Base-by-base conservation (phyloP, 1,140 invertebrate species). In the Zaprionus camerounensis region DNA sequence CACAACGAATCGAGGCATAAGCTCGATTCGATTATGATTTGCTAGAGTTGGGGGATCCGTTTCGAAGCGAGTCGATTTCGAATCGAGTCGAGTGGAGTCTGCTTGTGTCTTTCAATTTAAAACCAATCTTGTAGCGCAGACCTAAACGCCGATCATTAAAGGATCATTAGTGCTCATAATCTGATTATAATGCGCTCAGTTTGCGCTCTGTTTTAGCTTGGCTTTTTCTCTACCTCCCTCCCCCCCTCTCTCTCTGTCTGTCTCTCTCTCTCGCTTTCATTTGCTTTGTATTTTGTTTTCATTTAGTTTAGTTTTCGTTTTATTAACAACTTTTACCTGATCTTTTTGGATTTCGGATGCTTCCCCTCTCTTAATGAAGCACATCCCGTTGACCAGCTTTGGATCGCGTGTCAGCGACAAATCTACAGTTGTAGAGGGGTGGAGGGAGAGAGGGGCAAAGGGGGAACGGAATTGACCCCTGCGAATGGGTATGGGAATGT, bases 111-210 rank as follows among this genome's bases (percentile, higher is more conserved):
- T 86, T 91, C 78, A 91, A 91, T 84, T 91, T 91, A 78, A 90
- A 85, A 85, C 79, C 79, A 82, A 90, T 85, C 82, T 87, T 22
- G 55, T n/a, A 44, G 68, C 41, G 53, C 44, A 72, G 65, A 90
- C 67, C 79, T 91, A 91, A 91, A 91, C 88, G 88, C 69, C 77
- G 88, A 85, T 91, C 82, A 91, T 91, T 91, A 91, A 91, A 91
- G 88, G 88, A 91, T 91, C 88, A 91, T 91, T 91, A 91, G 88
- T 82, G 81, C 51, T 85, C 88, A 91, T 91, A 91, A 91, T 91
- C 88, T 91, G 88, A 91, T 91, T 91, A 91, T 91, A 91, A 90
- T 90, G 84, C 84, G 81, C 85, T 79, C 85, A 71, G 85, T 84
- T 88, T 88, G 76, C n/a, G 76, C 72, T 88, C 68, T 85, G 72